These are phyloP conservation scores for Lepus townsendii DNA, from an alignment of 2,797 vertebrate genomes.

Conservation along the genomic window DNA sequence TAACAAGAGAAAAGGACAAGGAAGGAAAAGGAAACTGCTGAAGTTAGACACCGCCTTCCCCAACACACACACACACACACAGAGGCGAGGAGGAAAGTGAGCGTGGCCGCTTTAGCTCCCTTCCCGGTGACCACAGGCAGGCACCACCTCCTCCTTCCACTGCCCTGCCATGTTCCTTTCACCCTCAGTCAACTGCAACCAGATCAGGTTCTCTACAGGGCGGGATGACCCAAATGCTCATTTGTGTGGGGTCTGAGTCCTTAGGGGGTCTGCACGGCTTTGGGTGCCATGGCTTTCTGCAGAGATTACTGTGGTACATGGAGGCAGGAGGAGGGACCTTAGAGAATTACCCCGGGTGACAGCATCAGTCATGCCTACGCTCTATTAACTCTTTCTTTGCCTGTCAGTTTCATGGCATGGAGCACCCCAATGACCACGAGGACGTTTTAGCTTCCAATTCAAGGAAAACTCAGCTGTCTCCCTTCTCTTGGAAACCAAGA, in stretches of 20 bases:
- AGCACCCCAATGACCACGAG: neutral
- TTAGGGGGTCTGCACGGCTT: neutral
- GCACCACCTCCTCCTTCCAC: neutral
- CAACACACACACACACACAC: neutral
- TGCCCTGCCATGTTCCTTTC: neutral
- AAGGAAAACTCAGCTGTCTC: neutral
- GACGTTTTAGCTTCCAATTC: neutral
- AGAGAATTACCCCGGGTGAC: neutral
- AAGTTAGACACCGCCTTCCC: neutral
- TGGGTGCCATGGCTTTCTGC: neutral
- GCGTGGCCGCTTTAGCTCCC: neutral
- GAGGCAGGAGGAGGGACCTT: neutral
- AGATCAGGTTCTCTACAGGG: neutral
- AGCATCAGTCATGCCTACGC: neutral
- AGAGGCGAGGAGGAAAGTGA: neutral
- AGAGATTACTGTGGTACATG: neutral
- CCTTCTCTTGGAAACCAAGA: conserved; percentile 30
- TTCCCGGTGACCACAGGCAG: neutral
- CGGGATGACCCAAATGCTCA: neutral
- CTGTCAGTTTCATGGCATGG: neutral
- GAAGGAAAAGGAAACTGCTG: neutral
- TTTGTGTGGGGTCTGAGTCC: neutral
- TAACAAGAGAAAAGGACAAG: neutral
- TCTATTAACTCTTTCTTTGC: neutral
- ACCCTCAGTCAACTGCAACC: neutral